These are phyloP conservation scores for Callocephalon fimbriatum DNA, from an alignment of 2,113 vertebrate species.

Conservation along the genomic window DNA sequence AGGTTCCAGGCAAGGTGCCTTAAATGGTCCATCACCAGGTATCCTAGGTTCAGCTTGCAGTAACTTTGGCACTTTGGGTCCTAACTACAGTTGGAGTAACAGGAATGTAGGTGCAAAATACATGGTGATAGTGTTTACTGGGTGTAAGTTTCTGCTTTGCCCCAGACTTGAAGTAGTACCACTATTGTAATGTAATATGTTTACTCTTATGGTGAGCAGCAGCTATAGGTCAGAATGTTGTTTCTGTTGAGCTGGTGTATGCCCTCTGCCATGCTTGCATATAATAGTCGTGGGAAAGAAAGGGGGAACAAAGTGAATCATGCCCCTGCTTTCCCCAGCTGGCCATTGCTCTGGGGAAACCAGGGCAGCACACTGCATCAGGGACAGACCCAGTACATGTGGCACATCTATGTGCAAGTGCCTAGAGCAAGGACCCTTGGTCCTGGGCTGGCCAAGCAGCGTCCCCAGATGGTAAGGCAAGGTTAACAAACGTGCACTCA, in stretches of 20 bases:
- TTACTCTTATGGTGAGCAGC: neutral
- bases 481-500: slow-evolving; percentile 28
- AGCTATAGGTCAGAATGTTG: neutral
- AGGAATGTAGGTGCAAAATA: neutral
- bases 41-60: neutral
- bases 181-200: too few relatives aligned
- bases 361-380: neutral
- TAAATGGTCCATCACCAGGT: neutral
- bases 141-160: neutral
- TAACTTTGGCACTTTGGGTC: accelerated
- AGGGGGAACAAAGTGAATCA: neutral
- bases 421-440: neutral
- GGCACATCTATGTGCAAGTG: accelerated
- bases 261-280: neutral
- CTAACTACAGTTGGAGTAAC: neutral
- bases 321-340: neutral
- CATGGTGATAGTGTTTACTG: neutral
- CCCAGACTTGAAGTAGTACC: neutral
- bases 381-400: neutral
- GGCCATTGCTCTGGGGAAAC: neutral
- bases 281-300: neutral
- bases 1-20: neutral
- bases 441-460: neutral
- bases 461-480: neutral
- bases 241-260: neutral